Conservation (phyloP, 2,888 invertebrate genomes). For the Callosobruchus maculatus region DNA sequence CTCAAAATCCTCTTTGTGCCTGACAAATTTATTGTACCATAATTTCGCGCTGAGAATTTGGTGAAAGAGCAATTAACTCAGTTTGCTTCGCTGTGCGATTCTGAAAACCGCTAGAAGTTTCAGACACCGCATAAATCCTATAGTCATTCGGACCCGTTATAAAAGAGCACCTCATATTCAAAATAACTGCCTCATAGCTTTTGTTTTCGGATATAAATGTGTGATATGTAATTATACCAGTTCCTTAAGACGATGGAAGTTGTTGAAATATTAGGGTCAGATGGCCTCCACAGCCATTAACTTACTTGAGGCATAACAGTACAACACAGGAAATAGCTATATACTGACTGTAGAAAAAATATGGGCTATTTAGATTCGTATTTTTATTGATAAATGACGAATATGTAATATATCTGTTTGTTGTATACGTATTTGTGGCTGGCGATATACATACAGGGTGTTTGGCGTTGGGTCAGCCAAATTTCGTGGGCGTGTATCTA, state of each 20-base stretch:
- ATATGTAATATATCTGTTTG: too few relatives aligned
- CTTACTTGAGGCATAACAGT: neutral
- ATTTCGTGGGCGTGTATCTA: too few relatives aligned
- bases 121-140: neutral
- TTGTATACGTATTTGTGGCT: too few relatives aligned
- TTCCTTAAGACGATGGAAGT: neutral
- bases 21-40: too few relatives aligned
- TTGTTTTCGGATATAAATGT: neutral
- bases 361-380: too few relatives aligned
- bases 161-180: neutral
- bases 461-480: too few relatives aligned
- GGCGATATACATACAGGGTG: too few relatives aligned
- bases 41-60: neutral
- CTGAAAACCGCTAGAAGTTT: neutral
- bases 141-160: neutral
- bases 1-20: too few relatives aligned
- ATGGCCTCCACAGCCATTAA: neutral
- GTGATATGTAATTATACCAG: neutral
- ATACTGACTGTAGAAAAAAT: neutral
- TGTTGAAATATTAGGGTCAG: neutral
- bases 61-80: neutral
- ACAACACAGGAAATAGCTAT: neutral
- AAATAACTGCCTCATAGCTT: neutral
- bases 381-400: too few relatives aligned
- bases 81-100: neutral